These are phyloP conservation scores for Tipula unca DNA, from an alignment of 2,888 invertebrate species.

Conservation along the genomic window DNA sequence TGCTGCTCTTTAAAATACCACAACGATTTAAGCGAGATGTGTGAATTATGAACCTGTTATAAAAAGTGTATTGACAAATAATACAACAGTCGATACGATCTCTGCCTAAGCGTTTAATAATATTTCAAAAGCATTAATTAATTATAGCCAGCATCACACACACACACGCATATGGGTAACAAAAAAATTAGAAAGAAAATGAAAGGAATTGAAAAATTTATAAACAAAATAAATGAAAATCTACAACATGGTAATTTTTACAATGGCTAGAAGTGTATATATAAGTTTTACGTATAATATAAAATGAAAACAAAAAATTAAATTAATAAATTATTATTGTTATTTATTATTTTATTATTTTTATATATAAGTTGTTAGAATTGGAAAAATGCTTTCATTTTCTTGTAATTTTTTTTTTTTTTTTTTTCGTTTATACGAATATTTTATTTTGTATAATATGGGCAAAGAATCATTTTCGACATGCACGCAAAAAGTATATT, in stretches of 20 bases:
- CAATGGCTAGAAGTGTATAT: not conserved
- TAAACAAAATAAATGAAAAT: not conserved
- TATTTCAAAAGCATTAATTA: not conserved
- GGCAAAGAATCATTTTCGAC: not conserved
- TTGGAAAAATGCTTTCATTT: constrained; percentile 2
- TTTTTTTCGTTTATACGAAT: not conserved
- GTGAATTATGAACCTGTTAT: too few relatives aligned
- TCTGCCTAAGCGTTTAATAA: not conserved
- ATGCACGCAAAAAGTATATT: constrained; percentile 8
- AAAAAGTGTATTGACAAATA: too few relatives aligned
- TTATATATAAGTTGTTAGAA: not conserved
- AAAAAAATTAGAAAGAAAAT: constrained; percentile 14
- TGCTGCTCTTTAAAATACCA: not conserved
- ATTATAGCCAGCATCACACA: not conserved
- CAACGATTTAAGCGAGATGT: not conserved
- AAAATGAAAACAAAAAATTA: constrained; percentile 14
- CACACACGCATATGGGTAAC: not conserved
- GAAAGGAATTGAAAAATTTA: not conserved
- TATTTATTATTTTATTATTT: not conserved
- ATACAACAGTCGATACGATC: too few relatives aligned
- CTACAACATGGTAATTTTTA: not conserved
- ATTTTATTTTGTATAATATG: not conserved
- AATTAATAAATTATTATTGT: not conserved
- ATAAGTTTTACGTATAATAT: not conserved
- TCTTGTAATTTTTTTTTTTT: not conserved